A percentile compares a stretch with the other conserved stretches of the same genome.
These are phyloP conservation scores for human DNA, from an alignment of 2,113 vertebrate species.

Conservation along the genomic window GRCh38 chrX:29994001-29994500, in stretches of 20 bases:
- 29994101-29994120: neutral
- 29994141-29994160: neutral
- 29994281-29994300: neutral
- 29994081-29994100: neutral
- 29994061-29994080: neutral
- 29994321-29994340: neutral
- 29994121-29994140: neutral
- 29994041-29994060: neutral
- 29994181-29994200: slow-evolving; percentile 23
- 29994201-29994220: neutral
- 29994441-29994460: neutral
- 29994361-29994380: neutral
- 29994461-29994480: neutral
- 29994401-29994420: neutral
- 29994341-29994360: neutral
- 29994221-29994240: neutral
- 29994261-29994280: neutral
- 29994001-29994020: neutral
- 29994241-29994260: neutral
- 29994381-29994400: neutral
- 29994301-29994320: neutral
- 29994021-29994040: neutral
- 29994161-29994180: neutral
- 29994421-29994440: neutral
- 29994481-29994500: neutral